Percentiles rank a stretch among this genome's conserved stretches.
Evolutionary conservation across 2,113 vertebrate species (phyloP).

Genomic region (Stigmatopora nigra): DNA sequence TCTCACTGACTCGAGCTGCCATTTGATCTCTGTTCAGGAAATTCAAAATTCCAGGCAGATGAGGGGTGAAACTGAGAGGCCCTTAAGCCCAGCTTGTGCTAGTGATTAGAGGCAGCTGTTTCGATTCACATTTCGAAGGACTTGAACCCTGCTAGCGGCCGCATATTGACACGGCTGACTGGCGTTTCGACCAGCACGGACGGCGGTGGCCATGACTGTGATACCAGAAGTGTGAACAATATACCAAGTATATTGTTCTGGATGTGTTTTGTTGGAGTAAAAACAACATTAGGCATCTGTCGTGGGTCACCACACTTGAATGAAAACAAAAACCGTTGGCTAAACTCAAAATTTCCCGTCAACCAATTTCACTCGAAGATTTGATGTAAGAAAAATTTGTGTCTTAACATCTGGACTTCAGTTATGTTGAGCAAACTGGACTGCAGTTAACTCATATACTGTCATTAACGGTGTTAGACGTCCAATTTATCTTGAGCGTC

Average conservation of each 20-base stretch:
- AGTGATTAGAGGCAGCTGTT: conserved; percentile 80
- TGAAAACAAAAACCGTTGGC: too few species aligned
- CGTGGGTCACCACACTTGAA: not conserved
- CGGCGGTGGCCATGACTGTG: conserved; percentile 46
- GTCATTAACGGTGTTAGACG: too few species aligned
- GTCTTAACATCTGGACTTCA: too few species aligned
- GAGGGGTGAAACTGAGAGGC: conserved; percentile 80
- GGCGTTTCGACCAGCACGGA: conserved; percentile 36
- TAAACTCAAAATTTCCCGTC: too few species aligned
- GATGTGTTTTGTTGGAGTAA: not conserved
- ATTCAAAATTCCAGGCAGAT: conserved; percentile 80
- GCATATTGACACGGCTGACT: conserved; percentile 64
- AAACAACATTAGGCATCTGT: not conserved
- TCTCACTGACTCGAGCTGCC: conserved; percentile 71
- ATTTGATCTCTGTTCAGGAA: conserved; percentile 78
- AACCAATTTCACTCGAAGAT: too few species aligned
- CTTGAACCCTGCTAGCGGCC: conserved; percentile 77
- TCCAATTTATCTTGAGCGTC: too few species aligned
- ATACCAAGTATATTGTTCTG: not conserved
- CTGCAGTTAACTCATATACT: too few species aligned
- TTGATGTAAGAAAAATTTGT: too few species aligned
- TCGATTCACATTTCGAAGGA: conserved; percentile 76
- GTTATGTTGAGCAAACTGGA: too few species aligned
- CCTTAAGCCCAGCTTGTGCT: conserved; percentile 72
- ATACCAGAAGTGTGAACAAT: conserved; percentile 10